These are phyloP conservation scores for Bubalus kerabau DNA, from an alignment of 2,113 vertebrate genomes.

Conservation along the genomic window DNA sequence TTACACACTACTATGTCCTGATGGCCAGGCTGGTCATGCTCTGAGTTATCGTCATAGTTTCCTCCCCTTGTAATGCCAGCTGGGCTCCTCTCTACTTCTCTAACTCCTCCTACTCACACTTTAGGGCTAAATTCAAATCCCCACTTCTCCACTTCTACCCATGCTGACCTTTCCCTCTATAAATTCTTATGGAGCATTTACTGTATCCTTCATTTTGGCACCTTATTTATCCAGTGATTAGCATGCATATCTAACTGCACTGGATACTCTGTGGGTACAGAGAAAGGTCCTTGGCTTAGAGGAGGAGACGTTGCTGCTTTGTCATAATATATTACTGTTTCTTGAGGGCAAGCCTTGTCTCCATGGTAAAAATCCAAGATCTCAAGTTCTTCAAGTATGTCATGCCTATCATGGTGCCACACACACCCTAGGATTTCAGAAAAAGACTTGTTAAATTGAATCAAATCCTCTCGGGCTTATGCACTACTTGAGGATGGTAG, in stretches of 20 bases:
- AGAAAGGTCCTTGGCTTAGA: not conserved
- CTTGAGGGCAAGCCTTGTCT: not conserved
- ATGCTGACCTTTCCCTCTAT: not conserved
- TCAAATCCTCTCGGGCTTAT: not conserved
- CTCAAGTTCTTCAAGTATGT: not conserved
- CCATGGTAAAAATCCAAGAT: slow-evolving; percentile 14
- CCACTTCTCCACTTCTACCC: not conserved
- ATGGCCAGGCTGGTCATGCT: not conserved
- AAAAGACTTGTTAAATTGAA: not conserved
- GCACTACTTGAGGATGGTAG: not conserved
- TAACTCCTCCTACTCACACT: not conserved
- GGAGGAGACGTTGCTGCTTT: not conserved
- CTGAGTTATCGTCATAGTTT: not conserved
- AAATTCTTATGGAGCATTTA: not conserved
- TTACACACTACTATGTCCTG: not conserved
- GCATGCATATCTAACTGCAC: not conserved
- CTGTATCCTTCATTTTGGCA: not conserved
- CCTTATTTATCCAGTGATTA: not conserved
- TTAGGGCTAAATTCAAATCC: not conserved
- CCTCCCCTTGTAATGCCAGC: not conserved
- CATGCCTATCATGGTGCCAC: not conserved
- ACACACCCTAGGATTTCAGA: slow-evolving; percentile 13
- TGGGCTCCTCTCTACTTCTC: not conserved
- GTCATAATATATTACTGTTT: not conserved
- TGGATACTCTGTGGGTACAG: not conserved